Evolutionary conservation across 2,888 invertebrate species (phyloP), one percentile per base, ranked within the genome.

Genomic region (Caenorhabditis sp.): DNA sequence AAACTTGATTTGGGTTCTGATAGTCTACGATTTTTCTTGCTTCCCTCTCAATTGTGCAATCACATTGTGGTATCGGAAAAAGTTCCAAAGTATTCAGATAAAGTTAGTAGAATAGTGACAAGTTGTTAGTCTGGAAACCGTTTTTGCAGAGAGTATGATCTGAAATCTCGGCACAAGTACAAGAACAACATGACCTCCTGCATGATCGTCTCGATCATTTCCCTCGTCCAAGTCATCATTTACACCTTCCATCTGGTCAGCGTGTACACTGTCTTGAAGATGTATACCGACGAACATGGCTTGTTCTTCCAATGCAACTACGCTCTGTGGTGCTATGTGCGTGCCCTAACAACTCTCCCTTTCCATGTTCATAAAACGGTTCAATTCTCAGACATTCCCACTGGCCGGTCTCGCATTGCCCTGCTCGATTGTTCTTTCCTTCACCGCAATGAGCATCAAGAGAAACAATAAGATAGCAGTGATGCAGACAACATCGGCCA

Each of bases 161-260:
- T 79, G 24, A 58, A 65, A 20, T 65, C 78, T 5, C 64, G 78
- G 9, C 71, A 58, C 24, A 9, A 22, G 6, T 40, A 61, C 44
- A 79, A 79, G 37, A 65, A 58, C 13, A 65, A 65, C 28, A 70
- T 71, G 70, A 51, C 65, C 28, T 55, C 78, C 3, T n/a, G 69
- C 2, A 71, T 67, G 11, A 65, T 58, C 9, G 70, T 79, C 13
- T 70, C 78, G 2, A 60, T 79, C n/a, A 64, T 79, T 4, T 70
- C 69, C 5, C 50, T 79, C 8, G 51, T 79, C 4, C 78, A 79
- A 44, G 70, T 65, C 11, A 37, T 67, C 6, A 13, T 79, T 44
- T 71, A 71, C 53, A 58, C 78, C 2, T 11, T 71, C 28, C 67
- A 79, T 26, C 64, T 64, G 26, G 15, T 37, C 20, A 44, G 64